Evolutionary conservation across 2,797 vertebrate genomes (phyloP).

Genomic region (Notolabrus celidotus): DNA sequence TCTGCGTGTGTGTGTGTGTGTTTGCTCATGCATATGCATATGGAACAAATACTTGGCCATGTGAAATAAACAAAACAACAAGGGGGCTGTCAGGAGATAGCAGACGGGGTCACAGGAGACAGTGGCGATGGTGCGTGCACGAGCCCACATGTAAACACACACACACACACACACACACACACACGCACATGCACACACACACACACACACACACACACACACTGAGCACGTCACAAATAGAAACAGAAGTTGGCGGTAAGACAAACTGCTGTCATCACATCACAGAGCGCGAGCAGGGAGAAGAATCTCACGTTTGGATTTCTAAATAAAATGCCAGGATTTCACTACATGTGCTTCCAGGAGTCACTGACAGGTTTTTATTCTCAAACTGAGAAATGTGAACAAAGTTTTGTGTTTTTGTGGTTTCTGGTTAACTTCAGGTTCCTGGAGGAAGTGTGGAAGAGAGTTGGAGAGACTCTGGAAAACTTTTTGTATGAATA

Average conservation of each 20-base stretch:
- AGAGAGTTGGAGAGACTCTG: neutral
- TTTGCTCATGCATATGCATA: slow-evolving; percentile 63
- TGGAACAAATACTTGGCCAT: slow-evolving; percentile 54
- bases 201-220: slow-evolving; percentile 16
- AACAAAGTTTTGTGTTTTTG: neutral
- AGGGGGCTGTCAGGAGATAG: slow-evolving; percentile 60
- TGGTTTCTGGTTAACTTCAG: slow-evolving; percentile 11
- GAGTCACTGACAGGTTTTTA: slow-evolving; percentile 10
- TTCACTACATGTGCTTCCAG: neutral
- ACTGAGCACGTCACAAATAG: slow-evolving; percentile 35
- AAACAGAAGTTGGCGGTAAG: slow-evolving; percentile 43
- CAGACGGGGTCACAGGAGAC: slow-evolving; percentile 64
- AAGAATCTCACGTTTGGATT: slow-evolving; percentile 37
- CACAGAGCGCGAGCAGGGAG: slow-evolving; percentile 17
- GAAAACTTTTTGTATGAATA: too few species aligned
- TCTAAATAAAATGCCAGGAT: slow-evolving; percentile 30
- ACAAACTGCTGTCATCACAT: slow-evolving; percentile 49
- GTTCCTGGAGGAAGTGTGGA: slow-evolving; percentile 5
- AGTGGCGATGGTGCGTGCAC: slow-evolving; percentile 15
- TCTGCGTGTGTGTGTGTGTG: slow-evolving; percentile 49
- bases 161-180: neutral
- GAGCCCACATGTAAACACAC: neutral
- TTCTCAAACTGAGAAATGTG: neutral
- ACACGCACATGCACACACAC: too few species aligned
- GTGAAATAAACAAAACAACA: slow-evolving; percentile 72